Conservation (phyloP, 2,113 vertebrate species). For the Percina caprodes region DNA sequence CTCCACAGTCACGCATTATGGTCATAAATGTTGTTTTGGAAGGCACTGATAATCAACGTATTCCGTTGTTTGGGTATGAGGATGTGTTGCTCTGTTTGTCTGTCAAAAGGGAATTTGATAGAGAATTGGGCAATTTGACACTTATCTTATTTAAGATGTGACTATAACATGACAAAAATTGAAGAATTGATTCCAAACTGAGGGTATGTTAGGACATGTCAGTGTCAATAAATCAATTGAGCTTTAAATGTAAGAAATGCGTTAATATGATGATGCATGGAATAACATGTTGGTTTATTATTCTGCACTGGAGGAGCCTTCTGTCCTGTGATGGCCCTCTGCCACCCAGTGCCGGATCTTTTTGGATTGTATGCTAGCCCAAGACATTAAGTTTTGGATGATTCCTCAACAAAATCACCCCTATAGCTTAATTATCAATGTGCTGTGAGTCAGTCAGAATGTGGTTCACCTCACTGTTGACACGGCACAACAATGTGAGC, state of each 20-base stretch:
- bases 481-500: background rate
- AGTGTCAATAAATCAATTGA: background rate
- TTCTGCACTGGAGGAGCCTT: background rate
- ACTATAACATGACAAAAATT: background rate
- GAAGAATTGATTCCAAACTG: background rate
- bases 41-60: no score
- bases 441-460: constrained; percentile 8
- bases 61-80: no score
- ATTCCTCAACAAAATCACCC: background rate
- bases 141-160: no score
- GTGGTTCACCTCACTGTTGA: background rate
- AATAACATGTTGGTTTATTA: background rate
- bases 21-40: no score
- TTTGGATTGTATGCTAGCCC: background rate
- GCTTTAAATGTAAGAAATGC: background rate
- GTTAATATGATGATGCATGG: background rate
- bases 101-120: no score
- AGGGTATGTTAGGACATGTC: no score
- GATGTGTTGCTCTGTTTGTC: no score
- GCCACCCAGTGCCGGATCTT: background rate
- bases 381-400: background rate
- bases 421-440: background rate
- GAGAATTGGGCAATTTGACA: no score
- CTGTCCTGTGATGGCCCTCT: background rate
- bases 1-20: no score